Evolutionary conservation across 1,140 invertebrate species (phyloP).

Genomic region (Caenorhabditis tropicalis): DNA sequence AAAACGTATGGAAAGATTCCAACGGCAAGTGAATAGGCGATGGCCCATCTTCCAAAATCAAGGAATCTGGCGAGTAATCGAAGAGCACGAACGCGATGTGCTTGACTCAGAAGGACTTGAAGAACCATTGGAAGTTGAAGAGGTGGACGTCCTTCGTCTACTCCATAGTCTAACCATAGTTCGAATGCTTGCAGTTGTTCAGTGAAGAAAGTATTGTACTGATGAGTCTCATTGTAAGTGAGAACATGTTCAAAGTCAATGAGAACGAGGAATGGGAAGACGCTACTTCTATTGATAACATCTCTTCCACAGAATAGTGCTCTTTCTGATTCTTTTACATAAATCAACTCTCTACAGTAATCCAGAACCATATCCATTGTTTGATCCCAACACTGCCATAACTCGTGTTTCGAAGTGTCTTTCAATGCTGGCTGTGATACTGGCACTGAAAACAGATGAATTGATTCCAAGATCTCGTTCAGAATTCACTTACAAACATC

Average conservation of each 20-base stretch:
- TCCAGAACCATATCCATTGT: conserved; percentile 87
- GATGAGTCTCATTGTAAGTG: conserved; percentile 22
- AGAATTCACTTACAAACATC: conserved; percentile 79
- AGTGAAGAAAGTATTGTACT: conserved; percentile 92
- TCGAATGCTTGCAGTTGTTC: conserved; percentile 98
- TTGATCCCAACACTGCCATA: conserved; percentile 88
- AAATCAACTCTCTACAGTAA: conserved; percentile 27
- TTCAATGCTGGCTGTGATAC: conserved; percentile 88
- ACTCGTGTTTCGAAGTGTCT: conserved; percentile 81
- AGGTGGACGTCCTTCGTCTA: conserved; percentile 74
- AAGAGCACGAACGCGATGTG: conserved; percentile 90
- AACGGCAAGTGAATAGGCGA: conserved; percentile 89
- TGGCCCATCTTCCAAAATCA: conserved; percentile 94
- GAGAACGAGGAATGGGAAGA: conserved; percentile 55
- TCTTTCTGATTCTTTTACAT: conserved; percentile 6
- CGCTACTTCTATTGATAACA: conserved; percentile 9
- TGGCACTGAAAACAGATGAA: conserved; percentile 78
- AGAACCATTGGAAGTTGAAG: conserved; percentile 97
- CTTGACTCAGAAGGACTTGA: conserved; percentile 92
- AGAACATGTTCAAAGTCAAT: conserved; percentile 56
- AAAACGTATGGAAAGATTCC: conserved; percentile 95
- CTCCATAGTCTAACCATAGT: conserved; percentile 72
- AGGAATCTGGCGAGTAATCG: conserved; percentile 93
- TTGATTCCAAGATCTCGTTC: too few species aligned
- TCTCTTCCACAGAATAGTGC: conserved; percentile 48